phyloP scores from a whole-genome alignment of 2,888 invertebrate genomes.

The Rapana venosa region DNA sequence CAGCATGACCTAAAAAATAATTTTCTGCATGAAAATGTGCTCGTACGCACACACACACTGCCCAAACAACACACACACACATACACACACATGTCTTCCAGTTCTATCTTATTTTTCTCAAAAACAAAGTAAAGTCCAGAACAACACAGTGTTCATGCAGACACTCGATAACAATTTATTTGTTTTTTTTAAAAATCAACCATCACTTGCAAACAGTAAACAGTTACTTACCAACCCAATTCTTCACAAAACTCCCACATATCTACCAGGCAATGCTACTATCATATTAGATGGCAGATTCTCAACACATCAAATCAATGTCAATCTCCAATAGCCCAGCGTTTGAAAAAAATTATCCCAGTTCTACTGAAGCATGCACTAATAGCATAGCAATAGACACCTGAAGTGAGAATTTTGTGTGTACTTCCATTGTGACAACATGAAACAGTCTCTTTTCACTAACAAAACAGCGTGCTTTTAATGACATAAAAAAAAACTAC shows the following conservation, averaged over 20 bases:
- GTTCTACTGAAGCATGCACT: too few species aligned
- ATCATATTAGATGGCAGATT: too few species aligned
- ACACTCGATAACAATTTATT: too few species aligned
- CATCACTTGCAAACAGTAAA: not conserved
- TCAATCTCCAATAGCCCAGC: too few species aligned
- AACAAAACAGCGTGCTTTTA: too few species aligned
- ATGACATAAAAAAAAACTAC: too few species aligned
- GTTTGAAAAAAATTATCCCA: too few species aligned
- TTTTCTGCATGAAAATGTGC: not conserved
- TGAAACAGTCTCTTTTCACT: too few species aligned
- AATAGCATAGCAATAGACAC: too few species aligned
- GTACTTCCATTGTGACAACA: too few species aligned
- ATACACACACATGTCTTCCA: not conserved
- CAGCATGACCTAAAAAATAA: not conserved
- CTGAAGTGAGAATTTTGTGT: too few species aligned
- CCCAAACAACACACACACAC: not conserved
- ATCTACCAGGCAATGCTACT: not conserved
- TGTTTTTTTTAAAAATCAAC: not conserved
- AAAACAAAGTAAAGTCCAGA: not conserved
- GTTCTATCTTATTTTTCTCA: not conserved
- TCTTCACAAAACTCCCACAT: not conserved
- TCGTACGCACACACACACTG: not conserved
- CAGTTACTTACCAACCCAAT: not conserved
- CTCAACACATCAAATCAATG: too few species aligned
- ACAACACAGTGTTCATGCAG: not conserved